Evolutionary conservation across 1,140 invertebrate species (phyloP).

Genomic region (Wasmannia auropunctata): DNA sequence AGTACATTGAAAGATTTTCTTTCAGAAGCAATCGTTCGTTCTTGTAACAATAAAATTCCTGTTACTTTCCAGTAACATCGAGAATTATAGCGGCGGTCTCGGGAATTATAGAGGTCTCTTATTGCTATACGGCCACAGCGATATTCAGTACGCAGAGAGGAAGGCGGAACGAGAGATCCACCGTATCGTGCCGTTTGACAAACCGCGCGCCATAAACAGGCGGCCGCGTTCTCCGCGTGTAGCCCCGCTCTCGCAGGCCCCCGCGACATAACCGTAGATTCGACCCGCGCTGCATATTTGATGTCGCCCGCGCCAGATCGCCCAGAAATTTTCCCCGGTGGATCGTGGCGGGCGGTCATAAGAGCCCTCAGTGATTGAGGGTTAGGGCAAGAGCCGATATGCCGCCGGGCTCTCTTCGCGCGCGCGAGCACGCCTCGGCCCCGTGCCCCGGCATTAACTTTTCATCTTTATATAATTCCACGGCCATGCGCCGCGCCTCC

Average conservation of each 20-base stretch:
- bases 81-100: conserved; percentile 11
- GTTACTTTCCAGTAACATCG: neutral
- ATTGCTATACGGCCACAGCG: neutral
- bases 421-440: conserved; percentile 26
- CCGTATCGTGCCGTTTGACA: conserved; percentile 79
- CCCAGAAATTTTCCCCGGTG: conserved; percentile 83
- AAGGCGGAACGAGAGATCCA: neutral
- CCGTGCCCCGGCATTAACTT: conserved; percentile 80
- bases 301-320: conserved; percentile 83
- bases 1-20: neutral
- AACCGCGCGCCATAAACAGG: conserved; percentile 80
- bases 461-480: conserved; percentile 85
- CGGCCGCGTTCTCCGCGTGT: conserved; percentile 52
- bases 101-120: conserved; percentile 26
- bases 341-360: conserved; percentile 83
- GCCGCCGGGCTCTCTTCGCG: conserved; percentile 67
- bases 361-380: conserved; percentile 85
- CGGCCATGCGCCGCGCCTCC: conserved; percentile 71
- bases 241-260: conserved; percentile 46
- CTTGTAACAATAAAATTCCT: neutral
- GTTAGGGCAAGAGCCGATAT: conserved; percentile 79
- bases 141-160: conserved; percentile 16
- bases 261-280: conserved; percentile 84
- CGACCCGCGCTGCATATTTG: conserved; percentile 84
- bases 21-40: neutral